A percentile compares a stretch with the other conserved stretches of the same genome.
Conservation (phyloP, 2,113 vertebrate species). For the Pseudopodoces humilis region DNA sequence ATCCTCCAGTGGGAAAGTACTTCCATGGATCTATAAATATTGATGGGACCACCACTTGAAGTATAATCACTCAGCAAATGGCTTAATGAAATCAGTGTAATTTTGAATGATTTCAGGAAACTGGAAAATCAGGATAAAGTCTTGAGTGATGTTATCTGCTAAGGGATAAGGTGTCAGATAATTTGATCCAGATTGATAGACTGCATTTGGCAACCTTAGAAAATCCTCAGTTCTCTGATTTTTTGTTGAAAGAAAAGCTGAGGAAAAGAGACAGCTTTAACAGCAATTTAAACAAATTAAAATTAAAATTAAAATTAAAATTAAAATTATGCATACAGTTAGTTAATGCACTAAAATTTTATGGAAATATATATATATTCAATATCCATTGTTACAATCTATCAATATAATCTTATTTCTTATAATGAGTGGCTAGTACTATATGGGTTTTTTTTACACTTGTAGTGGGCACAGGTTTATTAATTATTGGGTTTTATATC, state of each 20-base stretch:
- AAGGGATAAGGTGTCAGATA: not conserved
- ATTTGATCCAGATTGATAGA: not conserved
- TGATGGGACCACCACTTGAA: not conserved
- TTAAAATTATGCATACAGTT: not conserved
- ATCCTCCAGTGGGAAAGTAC: not conserved
- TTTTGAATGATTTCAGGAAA: not conserved
- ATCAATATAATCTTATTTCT: not conserved
- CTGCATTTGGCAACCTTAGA: not conserved
- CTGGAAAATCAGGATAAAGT: not conserved
- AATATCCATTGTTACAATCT: not conserved
- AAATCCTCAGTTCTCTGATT: not conserved
- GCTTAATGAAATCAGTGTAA: not conserved
- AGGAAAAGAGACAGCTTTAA: not conserved
- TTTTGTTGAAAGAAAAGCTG: not conserved
- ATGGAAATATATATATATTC: not conserved
- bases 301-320: too few relatives aligned
- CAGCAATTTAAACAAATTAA: not conserved
- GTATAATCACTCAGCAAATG: not conserved
- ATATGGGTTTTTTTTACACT: not conserved
- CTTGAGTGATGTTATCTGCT: not conserved
- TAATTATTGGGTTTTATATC: not conserved
- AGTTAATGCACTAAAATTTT: not conserved
- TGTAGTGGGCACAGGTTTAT: not conserved
- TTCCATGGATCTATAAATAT: not conserved
- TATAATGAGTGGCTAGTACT: not conserved